Conservation (phyloP, 2,113 vertebrate genomes). For the Arenaria interpres region DNA sequence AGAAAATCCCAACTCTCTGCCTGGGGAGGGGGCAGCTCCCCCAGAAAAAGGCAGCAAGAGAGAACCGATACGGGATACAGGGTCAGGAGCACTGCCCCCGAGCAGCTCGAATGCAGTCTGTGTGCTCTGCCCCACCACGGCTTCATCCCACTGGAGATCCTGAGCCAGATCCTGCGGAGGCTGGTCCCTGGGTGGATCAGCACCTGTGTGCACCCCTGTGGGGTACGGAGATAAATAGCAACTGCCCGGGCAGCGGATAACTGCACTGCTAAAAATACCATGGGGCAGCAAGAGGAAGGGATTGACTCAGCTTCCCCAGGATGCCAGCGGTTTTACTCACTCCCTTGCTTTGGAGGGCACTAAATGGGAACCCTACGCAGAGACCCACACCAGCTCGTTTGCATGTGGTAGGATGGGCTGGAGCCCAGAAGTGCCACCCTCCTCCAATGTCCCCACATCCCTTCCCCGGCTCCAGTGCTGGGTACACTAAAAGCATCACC, state of each 20-base stretch:
- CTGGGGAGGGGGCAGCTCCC: not conserved
- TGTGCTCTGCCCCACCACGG: rapidly evolving
- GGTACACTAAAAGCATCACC: rapidly evolving
- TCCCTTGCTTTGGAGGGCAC: not conserved
- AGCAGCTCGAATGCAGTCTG: not conserved
- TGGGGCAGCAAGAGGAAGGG: not conserved
- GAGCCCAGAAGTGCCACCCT: not conserved
- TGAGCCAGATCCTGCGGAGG: not conserved
- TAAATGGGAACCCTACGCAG: rapidly evolving
- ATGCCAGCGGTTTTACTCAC: not conserved
- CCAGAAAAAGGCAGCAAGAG: not conserved
- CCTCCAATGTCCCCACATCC: not conserved
- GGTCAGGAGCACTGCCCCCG: rapidly evolving
- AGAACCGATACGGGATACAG: rapidly evolving
- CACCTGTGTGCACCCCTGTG: rapidly evolving
- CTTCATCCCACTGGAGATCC: not conserved
- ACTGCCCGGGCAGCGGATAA: not conserved
- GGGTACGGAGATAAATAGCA: not conserved
- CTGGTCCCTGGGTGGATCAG: not conserved
- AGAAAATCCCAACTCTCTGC: not conserved
- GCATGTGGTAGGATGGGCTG: not conserved
- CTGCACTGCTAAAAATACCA: rapidly evolving
- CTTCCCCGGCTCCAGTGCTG: not conserved
- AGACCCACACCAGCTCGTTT: not conserved
- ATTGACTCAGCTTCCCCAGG: conserved; percentile 40